Base-by-base conservation (phyloP, 2,113 vertebrate genomes). In the Triplophysa rosa region DNA sequence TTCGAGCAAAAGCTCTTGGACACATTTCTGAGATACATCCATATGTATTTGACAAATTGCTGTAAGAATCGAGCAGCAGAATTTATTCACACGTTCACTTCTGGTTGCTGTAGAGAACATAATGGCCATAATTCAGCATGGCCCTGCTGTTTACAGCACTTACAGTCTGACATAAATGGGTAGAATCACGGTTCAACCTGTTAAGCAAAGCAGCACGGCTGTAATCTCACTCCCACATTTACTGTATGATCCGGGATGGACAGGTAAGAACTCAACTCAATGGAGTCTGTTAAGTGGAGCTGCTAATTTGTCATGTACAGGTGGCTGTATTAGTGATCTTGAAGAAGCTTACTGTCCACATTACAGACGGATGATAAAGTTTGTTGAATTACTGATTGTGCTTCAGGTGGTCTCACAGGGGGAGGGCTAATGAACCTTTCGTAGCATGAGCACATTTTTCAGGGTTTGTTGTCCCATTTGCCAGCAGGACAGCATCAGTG, bases 401-500 rank as follows among this genome's bases (percentile, higher is more conserved):
- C 79, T 84, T 80, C 79, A 77, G 49, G 75, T 74, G 77, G 74
- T 65, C 86, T 86, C 86, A 49, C 83, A 82, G 86, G 89, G 87
- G 83, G 80, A 82, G 84, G 82, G 78, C 83, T 86, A 45, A 82
- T 88, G 83, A 90, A 87, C 82, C 77, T 88, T 87, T 87, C 83
- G 82, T 86, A 88, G 87, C 87, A 80, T 81, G 84, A 85, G 87
- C 83, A 83, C 78, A 56, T 85, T 85, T 85, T 82, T 78, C 63
- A 80, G 86, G 77, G 84, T 85, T 87, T 23, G 29, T 86, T 77
- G 86, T 87, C 84, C 90, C 86, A 85, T 88, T 87, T 80, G 89
- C 87, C 88, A 88, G 87, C 87, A 89, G 91, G 88, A 91, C 87
- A 87, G 84, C 83, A 89, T 82, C 83, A 85, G 87, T 86, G 86